Conservation (phyloP, 2,797 vertebrate genomes). For the Mormyrus hasselquistii region DNA sequence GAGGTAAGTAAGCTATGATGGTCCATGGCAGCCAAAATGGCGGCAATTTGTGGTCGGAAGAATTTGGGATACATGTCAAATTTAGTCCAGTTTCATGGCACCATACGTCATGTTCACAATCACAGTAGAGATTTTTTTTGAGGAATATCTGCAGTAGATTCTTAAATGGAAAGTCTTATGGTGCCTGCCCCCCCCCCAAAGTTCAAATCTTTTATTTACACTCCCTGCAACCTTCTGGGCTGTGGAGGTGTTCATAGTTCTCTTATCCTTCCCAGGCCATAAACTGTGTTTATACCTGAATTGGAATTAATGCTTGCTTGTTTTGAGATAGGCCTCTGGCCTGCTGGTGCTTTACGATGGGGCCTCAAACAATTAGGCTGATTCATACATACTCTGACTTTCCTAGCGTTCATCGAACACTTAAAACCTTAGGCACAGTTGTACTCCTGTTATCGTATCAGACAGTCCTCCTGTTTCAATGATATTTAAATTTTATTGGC, state of each 20-base stretch:
- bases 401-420: not conserved
- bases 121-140: not conserved
- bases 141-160: not conserved
- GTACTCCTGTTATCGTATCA: not conserved
- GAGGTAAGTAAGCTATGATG: not conserved
- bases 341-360: not conserved
- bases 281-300: constrained; percentile 16
- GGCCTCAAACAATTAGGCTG: not conserved
- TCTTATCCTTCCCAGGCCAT: constrained; percentile 2
- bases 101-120: not conserved
- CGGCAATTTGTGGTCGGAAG: not conserved
- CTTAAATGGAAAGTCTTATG: not conserved
- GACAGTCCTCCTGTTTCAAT: not conserved
- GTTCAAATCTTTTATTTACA: not conserved
- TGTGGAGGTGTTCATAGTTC: constrained; percentile 16
- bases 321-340: not conserved
- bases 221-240: not conserved
- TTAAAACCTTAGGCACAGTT: not conserved
- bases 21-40: not conserved
- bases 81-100: not conserved
- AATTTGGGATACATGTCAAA: not conserved
- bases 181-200: not conserved
- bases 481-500: not conserved
- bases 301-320: not conserved
- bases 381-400: not conserved